Conservation (phyloP, 2,888 invertebrate species). For the Encarsia formosa region DNA sequence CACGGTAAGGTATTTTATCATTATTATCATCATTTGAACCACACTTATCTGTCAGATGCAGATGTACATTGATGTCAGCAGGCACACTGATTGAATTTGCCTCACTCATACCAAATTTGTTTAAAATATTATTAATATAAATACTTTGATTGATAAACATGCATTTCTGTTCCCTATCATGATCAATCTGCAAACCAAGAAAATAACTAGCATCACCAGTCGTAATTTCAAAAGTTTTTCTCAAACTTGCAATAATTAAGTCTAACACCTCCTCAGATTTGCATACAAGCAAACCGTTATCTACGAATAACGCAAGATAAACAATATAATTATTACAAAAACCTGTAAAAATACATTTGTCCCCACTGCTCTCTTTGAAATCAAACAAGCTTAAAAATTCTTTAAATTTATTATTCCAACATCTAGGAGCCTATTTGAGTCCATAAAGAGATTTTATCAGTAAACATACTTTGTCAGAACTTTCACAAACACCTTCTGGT, state of each 20-base stretch:
- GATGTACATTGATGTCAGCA: constrained; percentile 12
- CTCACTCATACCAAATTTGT: constrained; percentile 26
- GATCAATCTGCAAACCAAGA: constrained; percentile 25
- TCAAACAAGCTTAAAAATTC: constrained; percentile 10
- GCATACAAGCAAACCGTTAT: constrained; percentile 23
- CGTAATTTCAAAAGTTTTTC: constrained; percentile 25
- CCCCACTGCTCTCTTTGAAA: constrained; percentile 14
- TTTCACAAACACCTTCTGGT: no score
- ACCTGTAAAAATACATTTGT: constrained; percentile 20
- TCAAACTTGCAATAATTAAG: constrained; percentile 1
- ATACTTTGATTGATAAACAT: constrained; percentile 27
- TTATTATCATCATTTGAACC: no score
- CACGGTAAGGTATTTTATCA: constrained; percentile 30
- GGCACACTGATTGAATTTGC: constrained; percentile 23
- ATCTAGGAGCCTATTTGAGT: constrained; percentile 25
- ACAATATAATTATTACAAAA: constrained; percentile 7
- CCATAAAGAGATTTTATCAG: constrained; percentile 24
- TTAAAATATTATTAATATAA: constrained; percentile 25
- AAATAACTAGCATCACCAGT: constrained; percentile 22
- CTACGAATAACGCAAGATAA: constrained; percentile 24
- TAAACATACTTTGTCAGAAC: no score
- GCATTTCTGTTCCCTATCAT: constrained; percentile 20
- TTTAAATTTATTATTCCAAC: constrained; percentile 23
- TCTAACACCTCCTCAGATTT: constrained; percentile 9
- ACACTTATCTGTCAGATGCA: constrained; percentile 18